Evolutionary conservation across 2,888 invertebrate species (phyloP).

Genomic region (Melanargia galathea): DNA sequence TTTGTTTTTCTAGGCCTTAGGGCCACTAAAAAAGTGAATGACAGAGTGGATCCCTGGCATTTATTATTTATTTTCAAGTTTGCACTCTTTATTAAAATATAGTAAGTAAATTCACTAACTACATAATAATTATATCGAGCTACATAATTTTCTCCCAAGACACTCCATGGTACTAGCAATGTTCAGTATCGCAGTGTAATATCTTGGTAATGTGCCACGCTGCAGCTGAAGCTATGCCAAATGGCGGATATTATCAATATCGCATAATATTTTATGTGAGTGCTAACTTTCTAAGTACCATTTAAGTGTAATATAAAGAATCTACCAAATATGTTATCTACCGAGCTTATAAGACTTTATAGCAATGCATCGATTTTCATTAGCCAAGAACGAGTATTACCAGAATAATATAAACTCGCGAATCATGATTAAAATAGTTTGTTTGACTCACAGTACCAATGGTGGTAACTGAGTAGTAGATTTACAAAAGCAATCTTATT

Average conservation of each 20-base stretch:
- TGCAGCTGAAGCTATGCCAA: constrained; percentile 30
- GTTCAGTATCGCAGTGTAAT: constrained; percentile 32
- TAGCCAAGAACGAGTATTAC: not conserved
- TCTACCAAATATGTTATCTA: not conserved
- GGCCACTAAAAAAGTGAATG: too few species aligned
- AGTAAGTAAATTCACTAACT: not conserved
- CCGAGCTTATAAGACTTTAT: not conserved
- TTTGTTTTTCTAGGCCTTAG: too few species aligned
- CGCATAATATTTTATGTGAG: constrained; percentile 21
- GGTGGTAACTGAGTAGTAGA: too few species aligned
- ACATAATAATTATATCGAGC: not conserved
- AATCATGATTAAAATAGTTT: too few species aligned
- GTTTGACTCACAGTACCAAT: too few species aligned
- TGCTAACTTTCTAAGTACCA: constrained; percentile 17
- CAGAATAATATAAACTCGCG: not conserved
- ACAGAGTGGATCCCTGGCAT: too few species aligned
- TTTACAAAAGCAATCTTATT: too few species aligned
- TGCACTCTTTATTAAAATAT: too few species aligned
- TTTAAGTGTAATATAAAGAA: not conserved
- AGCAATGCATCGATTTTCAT: not conserved
- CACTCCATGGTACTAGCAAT: constrained; percentile 26
- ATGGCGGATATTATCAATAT: constrained; percentile 24
- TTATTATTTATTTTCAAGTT: too few species aligned
- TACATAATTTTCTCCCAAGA: not conserved
- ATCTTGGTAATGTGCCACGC: constrained; percentile 37